Evolutionary conservation across 2,113 vertebrate genomes (phyloP).

Genomic region (Scartelaos histophorus): DNA sequence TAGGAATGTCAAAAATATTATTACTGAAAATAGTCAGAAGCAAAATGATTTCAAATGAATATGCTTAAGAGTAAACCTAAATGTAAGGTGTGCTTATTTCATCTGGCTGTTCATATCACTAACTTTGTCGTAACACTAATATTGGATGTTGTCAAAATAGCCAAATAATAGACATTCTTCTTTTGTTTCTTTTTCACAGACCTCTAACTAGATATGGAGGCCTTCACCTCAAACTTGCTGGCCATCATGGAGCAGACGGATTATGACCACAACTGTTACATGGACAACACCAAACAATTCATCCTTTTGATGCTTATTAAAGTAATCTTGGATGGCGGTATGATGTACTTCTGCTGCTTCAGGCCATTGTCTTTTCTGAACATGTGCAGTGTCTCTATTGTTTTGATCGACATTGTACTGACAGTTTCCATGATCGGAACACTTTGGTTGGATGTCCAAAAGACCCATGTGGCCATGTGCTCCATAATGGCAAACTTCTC

Average conservation of each 20-base stretch:
- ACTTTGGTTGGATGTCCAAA: constrained; percentile 37
- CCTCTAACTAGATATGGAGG: background rate
- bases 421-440: background rate
- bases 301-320: constrained; percentile 63
- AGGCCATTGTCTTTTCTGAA: constrained; percentile 53
- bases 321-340: constrained; percentile 41
- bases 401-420: constrained; percentile 61
- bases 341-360: constrained; percentile 40
- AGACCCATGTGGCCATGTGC: constrained; percentile 37
- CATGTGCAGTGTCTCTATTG: constrained; percentile 62
- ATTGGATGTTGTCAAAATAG: background rate
- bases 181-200: background rate
- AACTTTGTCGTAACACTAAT: too few species aligned
- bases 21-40: too few species aligned
- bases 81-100: too few species aligned
- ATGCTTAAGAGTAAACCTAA: too few species aligned
- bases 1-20: too few species aligned
- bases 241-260: constrained; percentile 49
- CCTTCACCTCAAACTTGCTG: constrained; percentile 41
- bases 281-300: constrained; percentile 49
- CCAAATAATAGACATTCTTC: background rate
- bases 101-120: too few species aligned
- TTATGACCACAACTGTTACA: background rate
- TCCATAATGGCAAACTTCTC: constrained; percentile 60
- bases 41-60: too few species aligned